phyloP scores from a whole-genome alignment of 2,888 invertebrate species.

The Ariolimax columbianus region DNA sequence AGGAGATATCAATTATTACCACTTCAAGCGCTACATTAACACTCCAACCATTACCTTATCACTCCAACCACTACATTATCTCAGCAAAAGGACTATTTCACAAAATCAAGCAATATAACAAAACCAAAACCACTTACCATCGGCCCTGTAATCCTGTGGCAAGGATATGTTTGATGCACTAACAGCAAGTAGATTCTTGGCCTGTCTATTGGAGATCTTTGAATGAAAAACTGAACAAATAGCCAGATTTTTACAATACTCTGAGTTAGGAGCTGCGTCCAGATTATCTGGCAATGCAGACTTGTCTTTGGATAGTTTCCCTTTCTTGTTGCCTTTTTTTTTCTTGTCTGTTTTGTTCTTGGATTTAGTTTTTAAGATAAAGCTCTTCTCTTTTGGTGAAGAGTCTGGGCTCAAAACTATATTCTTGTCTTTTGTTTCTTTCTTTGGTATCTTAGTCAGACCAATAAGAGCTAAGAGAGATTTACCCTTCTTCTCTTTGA shows the following conservation, averaged over 20 bases:
- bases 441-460: constrained; percentile 67
- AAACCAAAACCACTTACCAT: too few species aligned
- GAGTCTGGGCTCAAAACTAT: constrained; percentile 4
- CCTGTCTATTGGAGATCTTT: constrained; percentile 11
- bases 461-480: constrained; percentile 69
- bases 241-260: constrained; percentile 64
- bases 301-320: constrained; percentile 26
- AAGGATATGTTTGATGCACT: constrained; percentile 46
- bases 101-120: too few species aligned
- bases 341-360: constrained; percentile 50
- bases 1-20: too few species aligned
- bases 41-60: too few species aligned
- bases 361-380: constrained; percentile 41
- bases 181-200: neutral
- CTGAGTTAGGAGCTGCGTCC: constrained; percentile 39
- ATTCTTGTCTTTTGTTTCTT: constrained; percentile 52
- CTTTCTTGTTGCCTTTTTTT: constrained; percentile 52
- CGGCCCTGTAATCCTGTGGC: constrained; percentile 70
- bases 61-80: too few species aligned
- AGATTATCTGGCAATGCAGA: constrained; percentile 1
- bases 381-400: constrained; percentile 17
- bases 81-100: too few species aligned
- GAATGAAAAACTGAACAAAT: constrained; percentile 65
- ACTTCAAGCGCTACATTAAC: too few species aligned
- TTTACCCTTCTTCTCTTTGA: constrained; percentile 70